These are phyloP conservation scores for Polyodon spathula DNA, from an alignment of 2,113 vertebrate genomes.

Conservation along the genomic window DNA sequence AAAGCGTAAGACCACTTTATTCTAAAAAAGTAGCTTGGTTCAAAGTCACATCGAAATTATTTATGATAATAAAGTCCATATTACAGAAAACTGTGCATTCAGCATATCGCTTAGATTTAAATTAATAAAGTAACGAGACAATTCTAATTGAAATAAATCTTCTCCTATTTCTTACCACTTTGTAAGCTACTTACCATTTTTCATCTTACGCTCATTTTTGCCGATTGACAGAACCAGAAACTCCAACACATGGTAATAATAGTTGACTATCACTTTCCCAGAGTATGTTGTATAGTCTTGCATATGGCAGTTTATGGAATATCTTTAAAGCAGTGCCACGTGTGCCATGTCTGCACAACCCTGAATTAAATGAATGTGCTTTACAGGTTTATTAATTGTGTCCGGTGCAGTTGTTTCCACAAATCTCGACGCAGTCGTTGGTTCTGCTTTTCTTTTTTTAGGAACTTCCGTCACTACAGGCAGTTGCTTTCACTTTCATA, in stretches of 20 bases:
- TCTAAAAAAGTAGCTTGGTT: too few species aligned
- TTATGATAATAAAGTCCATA: too few species aligned
- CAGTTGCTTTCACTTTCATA: conserved; percentile 23
- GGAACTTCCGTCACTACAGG: conserved; percentile 18
- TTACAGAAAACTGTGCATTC: too few species aligned
- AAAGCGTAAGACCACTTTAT: too few species aligned
- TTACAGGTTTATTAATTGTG: too few species aligned
- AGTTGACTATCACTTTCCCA: not conserved
- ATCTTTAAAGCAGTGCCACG: not conserved
- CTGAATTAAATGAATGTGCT: not conserved
- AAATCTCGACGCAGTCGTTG: too few species aligned
- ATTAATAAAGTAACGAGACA: too few species aligned
- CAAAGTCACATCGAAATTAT: too few species aligned
- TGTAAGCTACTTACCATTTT: conserved; percentile 31
- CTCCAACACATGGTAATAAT: conserved; percentile 12
- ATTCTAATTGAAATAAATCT: not conserved
- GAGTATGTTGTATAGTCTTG: not conserved
- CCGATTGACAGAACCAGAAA: conserved; percentile 24
- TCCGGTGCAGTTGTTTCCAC: too few species aligned
- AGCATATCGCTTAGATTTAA: too few species aligned
- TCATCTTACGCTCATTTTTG: conserved; percentile 36
- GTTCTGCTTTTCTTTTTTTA: too few species aligned
- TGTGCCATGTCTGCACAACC: not conserved
- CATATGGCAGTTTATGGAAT: not conserved
- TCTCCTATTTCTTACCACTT: not conserved